A percentile compares a stretch with the other conserved stretches of the same genome.
Evolutionary conservation across 2,888 invertebrate species (phyloP).

Genomic region (Machimus atricapillus): DNA sequence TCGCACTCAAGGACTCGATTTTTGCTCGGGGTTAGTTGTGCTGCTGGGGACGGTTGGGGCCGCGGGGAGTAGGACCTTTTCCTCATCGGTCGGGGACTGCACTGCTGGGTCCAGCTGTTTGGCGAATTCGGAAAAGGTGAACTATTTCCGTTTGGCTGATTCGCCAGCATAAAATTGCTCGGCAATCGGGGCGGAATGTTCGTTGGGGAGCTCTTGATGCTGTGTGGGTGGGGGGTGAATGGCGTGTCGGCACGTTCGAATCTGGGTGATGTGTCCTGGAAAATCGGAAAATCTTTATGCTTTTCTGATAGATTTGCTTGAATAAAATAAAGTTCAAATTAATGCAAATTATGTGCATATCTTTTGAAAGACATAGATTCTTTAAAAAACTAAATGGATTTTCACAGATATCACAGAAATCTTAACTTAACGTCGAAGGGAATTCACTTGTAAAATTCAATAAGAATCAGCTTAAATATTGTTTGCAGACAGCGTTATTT

Average conservation of each 20-base stretch:
- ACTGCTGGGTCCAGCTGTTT: constrained; percentile 43
- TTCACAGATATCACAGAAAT: too few species aligned
- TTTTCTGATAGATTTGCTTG: background rate
- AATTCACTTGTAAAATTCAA: too few species aligned
- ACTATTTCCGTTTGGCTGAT: constrained; percentile 11
- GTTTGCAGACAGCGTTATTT: too few species aligned
- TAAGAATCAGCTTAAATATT: too few species aligned
- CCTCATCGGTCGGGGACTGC: constrained; percentile 33
- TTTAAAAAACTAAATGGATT: background rate
- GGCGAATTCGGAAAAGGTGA: constrained; percentile 42
- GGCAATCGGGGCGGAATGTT: constrained; percentile 3
- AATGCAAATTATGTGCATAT: background rate
- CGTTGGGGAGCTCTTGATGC: background rate
- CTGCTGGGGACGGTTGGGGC: constrained; percentile 3
- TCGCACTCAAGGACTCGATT: constrained; percentile 58
- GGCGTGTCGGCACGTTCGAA: constrained; percentile 33
- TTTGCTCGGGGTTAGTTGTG: constrained; percentile 44
- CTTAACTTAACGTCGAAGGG: too few species aligned
- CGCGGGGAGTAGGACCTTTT: constrained; percentile 12
- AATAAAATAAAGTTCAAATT: background rate
- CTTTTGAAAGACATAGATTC: background rate
- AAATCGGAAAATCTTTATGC: background rate
- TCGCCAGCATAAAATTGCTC: background rate
- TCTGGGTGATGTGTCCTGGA: constrained; percentile 31
- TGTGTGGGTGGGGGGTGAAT: background rate